These are phyloP conservation scores for Drosophila quadrilineata DNA, from an alignment of 1,140 invertebrate species.

Conservation along the genomic window DNA sequence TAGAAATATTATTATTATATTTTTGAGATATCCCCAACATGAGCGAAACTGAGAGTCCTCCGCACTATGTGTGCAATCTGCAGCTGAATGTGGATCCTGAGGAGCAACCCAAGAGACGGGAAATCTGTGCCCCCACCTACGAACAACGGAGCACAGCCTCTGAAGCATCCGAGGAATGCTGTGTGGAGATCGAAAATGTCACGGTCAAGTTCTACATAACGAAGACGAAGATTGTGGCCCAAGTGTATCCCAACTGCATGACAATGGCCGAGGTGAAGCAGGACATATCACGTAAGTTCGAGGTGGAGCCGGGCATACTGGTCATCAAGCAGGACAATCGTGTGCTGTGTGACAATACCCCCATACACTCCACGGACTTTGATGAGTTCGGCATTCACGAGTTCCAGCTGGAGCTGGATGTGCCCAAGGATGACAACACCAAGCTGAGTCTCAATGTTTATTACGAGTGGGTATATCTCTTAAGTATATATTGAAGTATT, in stretches of 20 bases:
- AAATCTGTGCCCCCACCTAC: slow-evolving; percentile 15
- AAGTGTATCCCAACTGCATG: slow-evolving; percentile 77
- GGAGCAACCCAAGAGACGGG: slow-evolving; percentile 27
- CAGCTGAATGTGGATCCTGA: slow-evolving; percentile 46
- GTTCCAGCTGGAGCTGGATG: slow-evolving; percentile 44
- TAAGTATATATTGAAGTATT: too few species aligned
- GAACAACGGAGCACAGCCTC: slow-evolving; percentile 43
- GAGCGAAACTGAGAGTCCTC: slow-evolving; percentile 28
- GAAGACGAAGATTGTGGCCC: slow-evolving; percentile 62
- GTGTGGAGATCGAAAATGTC: slow-evolving; percentile 56
- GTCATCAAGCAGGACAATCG: slow-evolving; percentile 46
- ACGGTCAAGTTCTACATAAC: slow-evolving; percentile 74
- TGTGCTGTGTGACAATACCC: slow-evolving; percentile 37
- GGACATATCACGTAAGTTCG: slow-evolving; percentile 69
- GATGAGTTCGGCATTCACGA: slow-evolving; percentile 78
- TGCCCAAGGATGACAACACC: background rate
- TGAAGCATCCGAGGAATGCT: slow-evolving; percentile 31
- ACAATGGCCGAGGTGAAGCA: slow-evolving; percentile 70
- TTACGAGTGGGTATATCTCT: slow-evolving; percentile 64
- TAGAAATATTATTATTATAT: too few species aligned
- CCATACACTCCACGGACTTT: slow-evolving; percentile 40
- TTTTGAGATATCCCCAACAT: slow-evolving; percentile 30
- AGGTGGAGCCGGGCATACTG: slow-evolving; percentile 52
- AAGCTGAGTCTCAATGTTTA: slow-evolving; percentile 65
- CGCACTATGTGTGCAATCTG: slow-evolving; percentile 47